These are phyloP conservation scores for Drosophila silvestris DNA, from an alignment of 2,888 invertebrate species.

Conservation along the genomic window DNA sequence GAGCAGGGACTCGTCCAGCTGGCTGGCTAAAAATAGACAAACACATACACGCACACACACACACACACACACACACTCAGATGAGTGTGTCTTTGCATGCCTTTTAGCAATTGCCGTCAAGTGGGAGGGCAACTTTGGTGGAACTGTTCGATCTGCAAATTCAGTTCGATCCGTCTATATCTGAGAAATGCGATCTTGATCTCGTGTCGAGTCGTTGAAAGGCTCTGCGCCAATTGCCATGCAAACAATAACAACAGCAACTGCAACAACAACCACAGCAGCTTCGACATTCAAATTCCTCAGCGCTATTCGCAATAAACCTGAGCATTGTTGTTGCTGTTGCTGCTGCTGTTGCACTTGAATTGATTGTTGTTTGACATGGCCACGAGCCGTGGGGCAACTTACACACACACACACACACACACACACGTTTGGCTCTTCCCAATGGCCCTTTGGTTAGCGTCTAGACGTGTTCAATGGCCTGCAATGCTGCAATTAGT, in stretches of 20 bases:
- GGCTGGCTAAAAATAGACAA: slow-evolving; percentile 43
- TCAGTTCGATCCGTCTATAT: slow-evolving; percentile 31
- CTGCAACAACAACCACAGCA: slow-evolving; percentile 6
- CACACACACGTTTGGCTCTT: background rate
- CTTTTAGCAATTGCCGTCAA: slow-evolving; percentile 10
- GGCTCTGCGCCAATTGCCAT: slow-evolving; percentile 45
- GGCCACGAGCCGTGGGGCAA: slow-evolving; percentile 60
- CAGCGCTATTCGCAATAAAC: slow-evolving; percentile 31
- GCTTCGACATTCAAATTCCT: slow-evolving; percentile 38
- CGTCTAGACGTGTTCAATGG: slow-evolving; percentile 45
- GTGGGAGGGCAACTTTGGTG: slow-evolving; percentile 25
- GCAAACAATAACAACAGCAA: slow-evolving; percentile 7
- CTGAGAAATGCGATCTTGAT: slow-evolving; percentile 62
- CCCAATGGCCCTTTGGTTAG: slow-evolving; percentile 28
- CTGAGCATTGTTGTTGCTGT: slow-evolving; percentile 22
- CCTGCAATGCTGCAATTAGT: slow-evolving; percentile 46
- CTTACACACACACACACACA: background rate
- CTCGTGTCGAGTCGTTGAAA: slow-evolving; percentile 59
- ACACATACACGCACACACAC: background rate
- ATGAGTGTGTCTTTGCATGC: slow-evolving; percentile 1
- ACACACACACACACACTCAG: background rate
- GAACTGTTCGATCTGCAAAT: slow-evolving; percentile 38
- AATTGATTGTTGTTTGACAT: slow-evolving; percentile 67
- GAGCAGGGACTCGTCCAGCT: slow-evolving; percentile 43
- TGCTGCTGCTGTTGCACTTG: slow-evolving; percentile 45